Evolutionary conservation across 1,140 invertebrate species (phyloP), one percentile per base, ranked within the genome.

Genomic region (Aethina tumida): DNA sequence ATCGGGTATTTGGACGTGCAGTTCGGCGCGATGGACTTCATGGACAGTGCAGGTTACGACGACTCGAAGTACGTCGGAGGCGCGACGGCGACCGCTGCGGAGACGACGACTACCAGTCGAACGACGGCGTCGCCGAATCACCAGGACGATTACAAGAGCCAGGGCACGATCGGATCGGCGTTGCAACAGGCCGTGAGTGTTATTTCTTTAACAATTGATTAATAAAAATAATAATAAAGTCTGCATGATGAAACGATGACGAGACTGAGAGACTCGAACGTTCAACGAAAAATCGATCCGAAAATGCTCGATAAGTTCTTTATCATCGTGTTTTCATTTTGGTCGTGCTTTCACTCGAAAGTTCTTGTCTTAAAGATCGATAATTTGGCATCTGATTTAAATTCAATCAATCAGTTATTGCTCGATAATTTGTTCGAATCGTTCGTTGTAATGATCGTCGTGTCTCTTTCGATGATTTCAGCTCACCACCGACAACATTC

Each of bases 11-110:
- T 97, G 30, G 90, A 94, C 68, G 87, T 95, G 30, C 90, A 95
- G 64, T 95, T 97, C 66, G 91, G 91, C 35, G 88, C 79, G 10
- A 66, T 95, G 45, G 90, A 95, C 53, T 87, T 92, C 58, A 82
- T 84, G 30, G 68, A 71, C 49, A 66, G 63, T 36, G 58, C 63
- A 29, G 68, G 72, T 26, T 67, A 73, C 35, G 69, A 76, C 47
- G 58, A 60, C 3, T 54, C 66, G 34, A 63, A 64, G 7, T 72
- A 75, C 41, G 70, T 69, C 47, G 57, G 55, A 25, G 53, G 43
- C 28, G 36, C 50, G 0, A 36, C 39, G 2, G 27, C 45, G 1
- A 46, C 48, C 15, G 40, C 49, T 2, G 41, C 43, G 25, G 43
- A 36, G 25, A 53, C 47, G 16, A 27, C 55, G 39, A 56, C 59